Base-by-base conservation (phyloP, 1,140 invertebrate genomes). In the Lepidurus couesii region DNA sequence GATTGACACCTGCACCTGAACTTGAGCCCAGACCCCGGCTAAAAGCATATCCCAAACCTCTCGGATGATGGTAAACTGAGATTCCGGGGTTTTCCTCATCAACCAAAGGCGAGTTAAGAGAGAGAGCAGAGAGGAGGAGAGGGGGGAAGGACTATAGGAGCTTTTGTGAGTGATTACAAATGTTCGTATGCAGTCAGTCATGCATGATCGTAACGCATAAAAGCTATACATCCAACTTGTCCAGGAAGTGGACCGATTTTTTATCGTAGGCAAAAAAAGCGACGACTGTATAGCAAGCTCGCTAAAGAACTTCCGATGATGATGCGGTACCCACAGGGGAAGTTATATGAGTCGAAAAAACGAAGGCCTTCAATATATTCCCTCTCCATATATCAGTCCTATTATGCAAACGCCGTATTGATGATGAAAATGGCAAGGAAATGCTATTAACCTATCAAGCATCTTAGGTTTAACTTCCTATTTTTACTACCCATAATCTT, bases 171-270 rank as follows among this genome's bases (percentile, higher is more conserved):
- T 65, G 53, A 65, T 65, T 65, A 65, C 53, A 65, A 65, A 65
- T 16, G 53, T 13, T 65, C 53, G 53, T 21, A 9, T 16, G 53
- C 53, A 65, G 53, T 65, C 53, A 65, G 16, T 65, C 53, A 16
- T n/a, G 53, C 53, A 65, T 65, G 53, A 65, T 65, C 53, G 53
- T 65, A 65, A 65, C 53, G 53, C 53, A 65, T 65, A 65, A 65
- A 65, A 65, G 53, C 53, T 65, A 65, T 65, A 65, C 53, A 65
- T 65, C 53, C 21, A 13, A 65, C 53, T 65, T 65, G 53, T 65
- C 53, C 53, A 65, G 53, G 53, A 65, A 65, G 53, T 65, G 16
- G 53, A 16, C 53, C 53, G 53, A 65, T 65, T 65, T 65, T 65
- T 65, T 65, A 65, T 9, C 53, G 53, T 65, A n/a, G 7, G 13